Percentiles rank a stretch among this genome's conserved stretches.
phyloP scores from a whole-genome alignment of 2,888 invertebrate species.

The Tridacna crocea region DNA sequence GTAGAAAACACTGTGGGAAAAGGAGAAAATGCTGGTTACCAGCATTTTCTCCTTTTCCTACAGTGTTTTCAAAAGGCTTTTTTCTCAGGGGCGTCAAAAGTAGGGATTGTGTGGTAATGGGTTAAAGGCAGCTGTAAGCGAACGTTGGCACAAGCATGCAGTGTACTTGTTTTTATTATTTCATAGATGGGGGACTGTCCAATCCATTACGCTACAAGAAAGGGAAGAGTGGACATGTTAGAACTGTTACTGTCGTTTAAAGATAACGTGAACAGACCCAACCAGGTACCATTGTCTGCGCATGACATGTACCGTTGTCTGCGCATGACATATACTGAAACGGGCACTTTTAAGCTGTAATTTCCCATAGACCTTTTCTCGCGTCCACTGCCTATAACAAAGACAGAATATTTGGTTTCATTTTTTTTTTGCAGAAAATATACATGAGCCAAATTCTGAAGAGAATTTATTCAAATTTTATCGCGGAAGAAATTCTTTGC shows the following conservation, averaged over 20 bases:
- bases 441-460: too few relatives aligned
- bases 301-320: too few relatives aligned
- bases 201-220: slow-evolving; percentile 21
- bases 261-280: slow-evolving; percentile 15
- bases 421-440: too few relatives aligned
- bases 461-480: too few relatives aligned
- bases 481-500: too few relatives aligned
- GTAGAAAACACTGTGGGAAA: not conserved
- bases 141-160: too few relatives aligned
- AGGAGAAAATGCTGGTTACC: not conserved
- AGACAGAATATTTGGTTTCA: not conserved
- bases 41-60: not conserved
- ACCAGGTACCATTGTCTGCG: too few relatives aligned
- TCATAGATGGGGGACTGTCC: slow-evolving; percentile 18
- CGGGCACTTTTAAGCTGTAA: not conserved
- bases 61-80: too few relatives aligned
- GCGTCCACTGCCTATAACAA: not conserved
- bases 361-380: too few relatives aligned
- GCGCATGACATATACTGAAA: not conserved
- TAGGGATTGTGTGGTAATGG: too few relatives aligned
- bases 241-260: slow-evolving; percentile 9
- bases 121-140: too few relatives aligned
- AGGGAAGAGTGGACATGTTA: slow-evolving; percentile 1
- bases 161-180: not conserved
- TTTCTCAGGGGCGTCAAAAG: too few relatives aligned